Evolutionary conservation across 2,113 vertebrate species (phyloP).

Genomic region (Ammodramus savannarum): DNA sequence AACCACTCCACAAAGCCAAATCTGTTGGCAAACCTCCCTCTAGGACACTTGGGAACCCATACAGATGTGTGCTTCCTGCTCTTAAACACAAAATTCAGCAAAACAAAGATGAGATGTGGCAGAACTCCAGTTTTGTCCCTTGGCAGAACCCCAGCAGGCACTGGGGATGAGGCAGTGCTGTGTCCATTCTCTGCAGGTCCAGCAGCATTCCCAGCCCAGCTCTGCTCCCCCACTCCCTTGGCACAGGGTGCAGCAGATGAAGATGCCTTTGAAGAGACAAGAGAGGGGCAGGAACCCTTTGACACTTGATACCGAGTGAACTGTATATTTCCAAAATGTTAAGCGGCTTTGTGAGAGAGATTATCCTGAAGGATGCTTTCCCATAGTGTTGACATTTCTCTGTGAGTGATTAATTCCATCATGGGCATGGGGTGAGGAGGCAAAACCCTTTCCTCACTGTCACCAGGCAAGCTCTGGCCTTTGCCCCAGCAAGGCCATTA

Average conservation of each 20-base stretch:
- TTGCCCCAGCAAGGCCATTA: not conserved
- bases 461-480: not conserved
- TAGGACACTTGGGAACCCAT: accelerated
- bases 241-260: not conserved
- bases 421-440: not conserved
- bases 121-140: not conserved
- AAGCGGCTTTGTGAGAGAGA: constrained; percentile 38
- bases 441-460: not conserved
- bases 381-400: not conserved
- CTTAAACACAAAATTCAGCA: not conserved
- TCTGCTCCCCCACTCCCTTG: accelerated
- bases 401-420: constrained; percentile 8
- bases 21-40: not conserved
- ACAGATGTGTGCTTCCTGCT: accelerated
- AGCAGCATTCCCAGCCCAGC: accelerated
- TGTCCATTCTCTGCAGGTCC: not conserved
- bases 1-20: not conserved
- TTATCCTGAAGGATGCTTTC: constrained; percentile 43
- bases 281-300: not conserved
- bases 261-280: not conserved
- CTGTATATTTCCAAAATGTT: not conserved
- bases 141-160: accelerated
- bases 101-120: not conserved
- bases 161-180: accelerated
- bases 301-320: not conserved